A percentile compares a stretch with the other conserved stretches of the same genome.
Evolutionary conservation across 1,140 invertebrate genomes (phyloP).

Genomic region (Drosophila prosaltans): DNA sequence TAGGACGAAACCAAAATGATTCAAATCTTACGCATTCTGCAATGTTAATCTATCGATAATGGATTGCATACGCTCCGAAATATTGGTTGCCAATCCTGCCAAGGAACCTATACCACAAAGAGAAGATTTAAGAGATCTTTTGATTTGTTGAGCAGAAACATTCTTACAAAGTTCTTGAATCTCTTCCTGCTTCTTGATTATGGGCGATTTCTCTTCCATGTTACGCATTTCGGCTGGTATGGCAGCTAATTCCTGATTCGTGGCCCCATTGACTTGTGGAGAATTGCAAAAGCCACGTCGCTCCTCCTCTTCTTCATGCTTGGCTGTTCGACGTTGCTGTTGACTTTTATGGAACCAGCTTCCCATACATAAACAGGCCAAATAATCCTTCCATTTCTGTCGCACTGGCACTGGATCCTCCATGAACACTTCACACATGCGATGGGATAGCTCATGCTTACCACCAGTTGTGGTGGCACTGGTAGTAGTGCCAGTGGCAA

Average conservation of each 20-base stretch:
- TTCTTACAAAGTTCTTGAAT: slow-evolving; percentile 51
- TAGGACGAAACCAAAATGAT: background rate
- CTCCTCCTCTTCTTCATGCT: slow-evolving; percentile 59
- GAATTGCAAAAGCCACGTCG: slow-evolving; percentile 74
- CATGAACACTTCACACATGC: slow-evolving; percentile 76
- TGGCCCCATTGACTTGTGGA: slow-evolving; percentile 23
- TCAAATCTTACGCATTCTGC: slow-evolving; percentile 66
- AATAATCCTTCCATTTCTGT: slow-evolving; percentile 59
- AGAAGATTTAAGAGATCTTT: background rate
- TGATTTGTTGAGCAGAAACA: background rate
- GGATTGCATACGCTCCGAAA: slow-evolving; percentile 66
- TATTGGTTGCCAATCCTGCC: slow-evolving; percentile 67
- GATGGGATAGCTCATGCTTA: slow-evolving; percentile 67
- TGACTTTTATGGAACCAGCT: slow-evolving; percentile 49
- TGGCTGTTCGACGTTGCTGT: slow-evolving; percentile 9
- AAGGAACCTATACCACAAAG: slow-evolving; percentile 55
- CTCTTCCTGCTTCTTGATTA: slow-evolving; percentile 18
- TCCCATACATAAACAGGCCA: slow-evolving; percentile 60
- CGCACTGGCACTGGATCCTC: slow-evolving; percentile 64
- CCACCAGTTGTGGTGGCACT: slow-evolving; percentile 11
- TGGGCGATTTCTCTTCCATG: slow-evolving; percentile 26
- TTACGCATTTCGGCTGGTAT: slow-evolving; percentile 61
- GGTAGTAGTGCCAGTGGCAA: slow-evolving; percentile 55
- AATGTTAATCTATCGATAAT: slow-evolving; percentile 71
- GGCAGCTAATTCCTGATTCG: slow-evolving; percentile 51